These are phyloP conservation scores for Bos taurus DNA, from an alignment of 2,113 vertebrate genomes.

Conservation along the genomic window ARS-UCD2.0 NC_037335.1:65922001-65922500, in stretches of 20 bases:
- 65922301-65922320: not conserved
- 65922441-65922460: not conserved
- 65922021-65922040: not conserved
- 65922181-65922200: not conserved
- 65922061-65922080: not conserved
- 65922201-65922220: not conserved
- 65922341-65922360: not conserved
- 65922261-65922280: accelerated
- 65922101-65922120: not conserved
- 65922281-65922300: not conserved
- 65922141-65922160: not conserved
- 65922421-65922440: accelerated
- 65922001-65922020: not conserved
- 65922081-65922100: not conserved
- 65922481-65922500: accelerated
- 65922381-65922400: not conserved
- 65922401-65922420: not conserved
- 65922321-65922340: not conserved
- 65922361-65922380: not conserved
- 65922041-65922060: not conserved
- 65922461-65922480: not conserved
- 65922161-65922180: not conserved
- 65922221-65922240: not conserved
- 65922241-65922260: not conserved
- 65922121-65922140: not conserved